Evolutionary conservation across 2,797 vertebrate genomes (phyloP).

Genomic region (Alca torda): DNA sequence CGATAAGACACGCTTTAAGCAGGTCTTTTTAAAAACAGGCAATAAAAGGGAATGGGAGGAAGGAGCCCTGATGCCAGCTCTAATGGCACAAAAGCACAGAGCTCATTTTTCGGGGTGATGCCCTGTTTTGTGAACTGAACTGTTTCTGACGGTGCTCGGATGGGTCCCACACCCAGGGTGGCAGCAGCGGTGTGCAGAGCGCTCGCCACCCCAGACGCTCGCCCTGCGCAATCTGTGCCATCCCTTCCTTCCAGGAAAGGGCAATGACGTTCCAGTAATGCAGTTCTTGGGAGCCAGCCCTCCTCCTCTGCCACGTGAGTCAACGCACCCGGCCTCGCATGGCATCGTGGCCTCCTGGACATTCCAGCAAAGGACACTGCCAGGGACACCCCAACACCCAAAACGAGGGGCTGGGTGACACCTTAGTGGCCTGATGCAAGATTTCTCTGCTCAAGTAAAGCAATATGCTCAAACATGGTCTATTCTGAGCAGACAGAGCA

Average conservation of each 20-base stretch:
- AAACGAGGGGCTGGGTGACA: neutral
- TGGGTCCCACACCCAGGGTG: neutral
- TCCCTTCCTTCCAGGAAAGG: neutral
- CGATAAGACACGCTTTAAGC: neutral
- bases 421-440: neutral
- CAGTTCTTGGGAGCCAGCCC: neutral
- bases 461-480: neutral
- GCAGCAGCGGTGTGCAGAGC: neutral
- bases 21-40: accelerated
- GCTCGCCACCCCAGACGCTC: neutral
- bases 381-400: neutral
- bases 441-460: neutral
- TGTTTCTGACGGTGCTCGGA: too few relatives aligned
- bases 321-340: neutral
- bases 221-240: accelerated
- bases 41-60: accelerated
- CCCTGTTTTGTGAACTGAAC: neutral
- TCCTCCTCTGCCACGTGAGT: neutral
- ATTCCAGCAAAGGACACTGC: neutral
- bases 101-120: neutral
- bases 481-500: neutral
- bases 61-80: neutral
- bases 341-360: neutral
- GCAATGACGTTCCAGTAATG: accelerated
- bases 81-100: neutral